A percentile compares a stretch with the other conserved stretches of the same genome.
These are phyloP conservation scores for Apogon hyalosoma DNA, from an alignment of 2,797 vertebrate genomes.

Conservation along the genomic window DNA sequence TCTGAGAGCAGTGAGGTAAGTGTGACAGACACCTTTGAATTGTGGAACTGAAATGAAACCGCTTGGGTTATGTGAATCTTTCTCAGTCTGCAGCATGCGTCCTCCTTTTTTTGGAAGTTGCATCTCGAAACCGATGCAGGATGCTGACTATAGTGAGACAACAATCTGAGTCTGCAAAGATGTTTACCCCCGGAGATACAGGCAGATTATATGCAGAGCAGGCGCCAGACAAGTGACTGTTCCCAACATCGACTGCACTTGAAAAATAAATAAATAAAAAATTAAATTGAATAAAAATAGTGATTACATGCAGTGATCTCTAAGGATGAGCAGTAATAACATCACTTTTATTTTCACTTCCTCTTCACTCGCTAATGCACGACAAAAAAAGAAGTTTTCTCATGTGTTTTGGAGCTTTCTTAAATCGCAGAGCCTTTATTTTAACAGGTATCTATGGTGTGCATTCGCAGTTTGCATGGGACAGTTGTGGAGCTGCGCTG, in stretches of 20 bases:
- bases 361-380: no score
- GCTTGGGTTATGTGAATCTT: background rate
- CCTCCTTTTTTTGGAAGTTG: constrained; percentile 48
- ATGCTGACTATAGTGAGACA: constrained; percentile 19
- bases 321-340: no score
- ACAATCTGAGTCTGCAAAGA: constrained; percentile 3
- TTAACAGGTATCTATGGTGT: no score
- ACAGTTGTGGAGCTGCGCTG: constrained; percentile 1
- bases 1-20: constrained; percentile 94
- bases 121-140: constrained; percentile 17
- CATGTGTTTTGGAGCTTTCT: no score
- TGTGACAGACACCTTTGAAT: constrained; percentile 48
- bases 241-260: constrained; percentile 1
- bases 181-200: background rate
- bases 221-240: constrained; percentile 5
- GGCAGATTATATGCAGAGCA: constrained; percentile 15
- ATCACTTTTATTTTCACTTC: no score
- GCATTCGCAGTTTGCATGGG: no score
- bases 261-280: no score
- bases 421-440: no score
- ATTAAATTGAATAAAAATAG: no score
- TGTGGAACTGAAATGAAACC: background rate
- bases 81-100: constrained; percentile 3
- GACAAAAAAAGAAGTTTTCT: no score
- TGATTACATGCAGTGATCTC: no score